These are phyloP conservation scores for Heliconius erato DNA, from an alignment of 2,888 invertebrate species.

Conservation along the genomic window DNA sequence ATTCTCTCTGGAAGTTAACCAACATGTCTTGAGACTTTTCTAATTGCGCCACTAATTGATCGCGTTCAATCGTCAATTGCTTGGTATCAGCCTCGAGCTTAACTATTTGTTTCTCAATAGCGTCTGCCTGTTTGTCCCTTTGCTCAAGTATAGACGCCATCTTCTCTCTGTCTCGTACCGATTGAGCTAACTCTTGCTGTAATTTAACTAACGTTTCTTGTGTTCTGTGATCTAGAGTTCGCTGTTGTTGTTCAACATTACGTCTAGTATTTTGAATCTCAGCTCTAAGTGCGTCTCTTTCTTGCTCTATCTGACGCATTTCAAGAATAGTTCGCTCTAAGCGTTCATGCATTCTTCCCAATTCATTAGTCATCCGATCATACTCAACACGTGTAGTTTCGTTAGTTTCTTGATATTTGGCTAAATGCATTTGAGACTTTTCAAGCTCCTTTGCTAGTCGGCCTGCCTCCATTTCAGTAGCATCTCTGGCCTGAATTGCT, in stretches of 20 bases:
- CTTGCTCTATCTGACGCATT: slow-evolving; percentile 90
- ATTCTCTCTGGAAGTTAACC: slow-evolving; percentile 96
- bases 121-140: slow-evolving; percentile 91
- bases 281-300: slow-evolving; percentile 89
- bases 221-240: slow-evolving; percentile 88
- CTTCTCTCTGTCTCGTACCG: slow-evolving; percentile 91
- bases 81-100: slow-evolving; percentile 94
- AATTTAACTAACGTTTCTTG: slow-evolving; percentile 90
- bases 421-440: slow-evolving; percentile 93
- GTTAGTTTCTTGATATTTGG: slow-evolving; percentile 93
- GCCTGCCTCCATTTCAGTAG: slow-evolving; percentile 94
- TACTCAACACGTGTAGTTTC: slow-evolving; percentile 94
- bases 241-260: slow-evolving; percentile 87
- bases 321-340: slow-evolving; percentile 90
- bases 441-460: slow-evolving; percentile 94
- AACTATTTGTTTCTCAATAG: slow-evolving; percentile 93
- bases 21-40: slow-evolving; percentile 97
- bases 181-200: slow-evolving; percentile 90
- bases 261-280: slow-evolving; percentile 89
- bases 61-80: slow-evolving; percentile 93
- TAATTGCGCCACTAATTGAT: slow-evolving; percentile 94
- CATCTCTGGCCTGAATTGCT: slow-evolving; percentile 92
- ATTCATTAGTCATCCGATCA: slow-evolving; percentile 93
- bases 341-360: slow-evolving; percentile 92
- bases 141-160: slow-evolving; percentile 92